Evolutionary conservation across 2,113 vertebrate genomes (phyloP), one percentile per base, ranked within the genome.

Genomic region (Apteryx owenii): DNA sequence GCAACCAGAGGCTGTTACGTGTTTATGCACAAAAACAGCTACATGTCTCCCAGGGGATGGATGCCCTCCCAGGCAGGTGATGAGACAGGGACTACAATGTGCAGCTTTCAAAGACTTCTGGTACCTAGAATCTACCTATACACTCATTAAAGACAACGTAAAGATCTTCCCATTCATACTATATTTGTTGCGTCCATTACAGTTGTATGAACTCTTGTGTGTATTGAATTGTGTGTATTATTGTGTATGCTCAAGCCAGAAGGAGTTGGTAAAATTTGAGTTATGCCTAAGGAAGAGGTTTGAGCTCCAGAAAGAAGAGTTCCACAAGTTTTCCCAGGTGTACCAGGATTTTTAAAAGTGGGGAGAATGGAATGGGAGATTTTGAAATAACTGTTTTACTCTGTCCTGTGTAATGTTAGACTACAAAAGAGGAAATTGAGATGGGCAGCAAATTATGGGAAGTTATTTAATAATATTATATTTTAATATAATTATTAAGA

Each of bases 1-100:
- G 17, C 4, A 79, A 54, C 4, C 5, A 85, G 14, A 75, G 15
- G 5, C 9, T 81, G 10, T 61, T 56, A 40, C 0, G 0, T 2
- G 1, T 58, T 82, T 53, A 62, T 53, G 29, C 31, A 70, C 5
- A 17, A 12, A 62, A 66, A 8, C 0, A 0, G 31, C 5, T 70
- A 15, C 26, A 6, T 31, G 3, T 48, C 17, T 58, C 33, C 25
- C 44, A 71, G 29, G 19, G 31, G 8, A 17, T 7, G n/a, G 29
- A 23, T 60, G 46, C n/a, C 4, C 58, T 51, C 3, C 6, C 38
- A 79, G 7, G 12, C 25, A 68, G 51, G 28, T 1, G 1, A 21
- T 22, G 46, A 62, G 14, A 26, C 22, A 44, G 38, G 10, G 7
- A 42, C 31, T 61, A 44, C 26, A 61, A 61, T 1, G 2, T 17